Base-by-base conservation (phyloP, 2,797 vertebrate genomes). In the Scolopax bukidnonensis region DNA sequence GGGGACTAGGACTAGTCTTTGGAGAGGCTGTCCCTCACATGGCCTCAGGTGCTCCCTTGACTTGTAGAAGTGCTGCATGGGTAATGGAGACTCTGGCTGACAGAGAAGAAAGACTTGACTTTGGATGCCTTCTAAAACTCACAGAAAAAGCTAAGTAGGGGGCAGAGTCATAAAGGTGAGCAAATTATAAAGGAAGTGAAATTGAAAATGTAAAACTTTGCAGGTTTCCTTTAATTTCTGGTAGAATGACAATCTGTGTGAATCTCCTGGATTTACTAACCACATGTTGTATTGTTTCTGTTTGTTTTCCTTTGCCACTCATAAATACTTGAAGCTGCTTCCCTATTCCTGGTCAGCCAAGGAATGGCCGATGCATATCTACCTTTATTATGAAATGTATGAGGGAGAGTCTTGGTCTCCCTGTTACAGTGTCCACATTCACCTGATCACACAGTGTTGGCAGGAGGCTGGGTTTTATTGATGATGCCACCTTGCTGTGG, bases 381-480 rank as follows among this genome's bases (percentile, higher is more conserved):
- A 24, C 20, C 53, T 36, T 64, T 40, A 23, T 24, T 74, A 3
- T 45, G 47, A 51, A 68, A 33, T 25, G 14, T 30, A 3, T 18
- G 5, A 68, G 47, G 8, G 20, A 40, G 15, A 33, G 40, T 64
- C 25, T 28, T 1, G 3, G 6, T 48, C 28, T 92, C 21, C 7
- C 33, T 51, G 9, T 33, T 65, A 32, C 0, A 0, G 27, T 36
- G 40, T 27, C 54, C 36, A 9, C 3, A 0, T 67, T 76, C 43
- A 83, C 43, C 30, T 32, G 30, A 51, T 56, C 12, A 25, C 48
- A 38, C 20, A 30, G 16, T 38, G 20, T 40, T 78, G 38, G n/a
- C 50, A 57, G 65, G 33, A 86, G 23, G 18, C 56, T 86, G 60
- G 2, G 1, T 57, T 80, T 53, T 61, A 51, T 40, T 61, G 54